A percentile compares a stretch with the other conserved stretches of the same genome.
phyloP scores from a whole-genome alignment of 2,113 vertebrate genomes.

The Pampusana beccarii region DNA sequence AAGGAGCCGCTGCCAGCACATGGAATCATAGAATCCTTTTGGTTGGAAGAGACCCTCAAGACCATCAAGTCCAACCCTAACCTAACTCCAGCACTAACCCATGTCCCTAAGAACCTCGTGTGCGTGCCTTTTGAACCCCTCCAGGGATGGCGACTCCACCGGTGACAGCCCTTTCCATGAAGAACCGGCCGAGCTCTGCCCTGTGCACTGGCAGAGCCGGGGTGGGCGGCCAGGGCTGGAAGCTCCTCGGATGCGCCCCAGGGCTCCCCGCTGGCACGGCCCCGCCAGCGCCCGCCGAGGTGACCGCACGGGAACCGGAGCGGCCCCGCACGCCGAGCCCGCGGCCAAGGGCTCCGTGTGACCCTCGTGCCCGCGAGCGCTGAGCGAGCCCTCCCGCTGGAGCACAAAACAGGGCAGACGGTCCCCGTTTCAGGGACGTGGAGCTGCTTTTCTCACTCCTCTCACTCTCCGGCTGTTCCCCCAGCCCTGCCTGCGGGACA shows the following conservation, averaged over 20 bases:
- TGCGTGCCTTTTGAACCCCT: too few relatives aligned
- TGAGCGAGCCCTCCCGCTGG: not conserved
- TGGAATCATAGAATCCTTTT: too few relatives aligned
- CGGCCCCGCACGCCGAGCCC: not conserved
- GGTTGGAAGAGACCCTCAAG: too few relatives aligned
- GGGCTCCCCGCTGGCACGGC: too few relatives aligned
- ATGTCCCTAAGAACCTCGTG: too few relatives aligned
- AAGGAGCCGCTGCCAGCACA: fast-evolving
- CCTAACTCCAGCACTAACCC: too few relatives aligned
- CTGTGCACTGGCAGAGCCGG: not conserved
- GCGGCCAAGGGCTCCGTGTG: not conserved
- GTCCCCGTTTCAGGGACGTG: fast-evolving
- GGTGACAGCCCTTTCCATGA: too few relatives aligned
- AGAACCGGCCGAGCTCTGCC: not conserved
- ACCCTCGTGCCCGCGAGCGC: not conserved
- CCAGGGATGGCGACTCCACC: too few relatives aligned
- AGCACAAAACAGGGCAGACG: fast-evolving
- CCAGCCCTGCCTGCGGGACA: not conserved
- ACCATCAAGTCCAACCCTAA: too few relatives aligned
- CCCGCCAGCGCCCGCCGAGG: not conserved
- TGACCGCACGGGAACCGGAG: constrained; percentile 7
- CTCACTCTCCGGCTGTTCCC: fast-evolving
- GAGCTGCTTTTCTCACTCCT: not conserved
- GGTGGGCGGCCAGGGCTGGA: not conserved
- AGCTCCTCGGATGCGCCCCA: not conserved